Conservation (phyloP, 2,888 invertebrate genomes). For the Lumbricus terrestris region DNA sequence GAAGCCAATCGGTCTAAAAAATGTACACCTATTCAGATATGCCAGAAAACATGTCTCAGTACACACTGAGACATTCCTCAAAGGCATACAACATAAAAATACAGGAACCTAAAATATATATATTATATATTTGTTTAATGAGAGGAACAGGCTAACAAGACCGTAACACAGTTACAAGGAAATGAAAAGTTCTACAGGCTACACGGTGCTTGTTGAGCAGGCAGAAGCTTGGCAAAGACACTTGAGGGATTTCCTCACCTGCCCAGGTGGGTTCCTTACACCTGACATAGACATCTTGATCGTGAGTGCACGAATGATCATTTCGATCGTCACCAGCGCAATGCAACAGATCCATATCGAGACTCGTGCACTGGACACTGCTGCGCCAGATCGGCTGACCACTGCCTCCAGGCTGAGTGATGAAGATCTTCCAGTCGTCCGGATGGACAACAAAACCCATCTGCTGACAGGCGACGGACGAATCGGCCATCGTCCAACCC, state of each 20-base stretch:
- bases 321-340: constrained; percentile 71
- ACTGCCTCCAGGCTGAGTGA: constrained; percentile 62
- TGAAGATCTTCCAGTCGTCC: constrained; percentile 73
- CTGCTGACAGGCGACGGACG: constrained; percentile 91
- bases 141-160: too few relatives aligned
- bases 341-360: constrained; percentile 83
- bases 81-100: neutral
- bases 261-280: constrained; percentile 60
- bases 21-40: neutral
- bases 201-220: too few relatives aligned
- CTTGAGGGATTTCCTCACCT: constrained; percentile 49
- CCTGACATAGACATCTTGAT: constrained; percentile 53
- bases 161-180: too few relatives aligned
- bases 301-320: constrained; percentile 70
- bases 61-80: neutral
- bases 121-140: too few relatives aligned
- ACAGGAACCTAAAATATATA: too few relatives aligned
- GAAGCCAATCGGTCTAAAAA: too few relatives aligned
- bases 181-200: too few relatives aligned
- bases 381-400: constrained; percentile 61
- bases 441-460: constrained; percentile 89
- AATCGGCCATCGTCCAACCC: constrained; percentile 87
- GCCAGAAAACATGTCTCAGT: too few relatives aligned
- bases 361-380: constrained; percentile 85
- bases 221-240: too few relatives aligned